Evolutionary conservation across 2,797 vertebrate species (phyloP).

Genomic region (Fundulus diaphanus): DNA sequence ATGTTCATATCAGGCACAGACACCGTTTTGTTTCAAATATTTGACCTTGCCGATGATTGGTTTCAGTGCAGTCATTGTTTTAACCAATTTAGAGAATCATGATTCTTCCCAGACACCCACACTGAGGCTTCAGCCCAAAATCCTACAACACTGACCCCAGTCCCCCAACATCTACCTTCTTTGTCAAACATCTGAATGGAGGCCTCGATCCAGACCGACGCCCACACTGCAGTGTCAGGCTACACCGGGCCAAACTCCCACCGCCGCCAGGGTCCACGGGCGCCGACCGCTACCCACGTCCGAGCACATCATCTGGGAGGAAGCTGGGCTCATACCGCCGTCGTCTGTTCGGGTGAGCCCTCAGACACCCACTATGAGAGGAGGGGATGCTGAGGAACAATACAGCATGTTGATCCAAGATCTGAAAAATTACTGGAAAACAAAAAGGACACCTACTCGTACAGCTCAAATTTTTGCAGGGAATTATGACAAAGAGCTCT

Average conservation of each 20-base stretch:
- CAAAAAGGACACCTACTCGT: slow-evolving; percentile 61
- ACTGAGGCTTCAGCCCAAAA: slow-evolving; percentile 13
- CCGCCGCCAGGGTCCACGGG: slow-evolving; percentile 56
- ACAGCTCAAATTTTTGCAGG: slow-evolving; percentile 12
- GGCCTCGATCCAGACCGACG: slow-evolving; percentile 34
- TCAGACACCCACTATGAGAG: slow-evolving; percentile 57
- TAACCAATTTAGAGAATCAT: background rate
- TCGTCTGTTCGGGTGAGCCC: slow-evolving; percentile 79
- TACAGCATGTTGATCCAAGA: slow-evolving; percentile 37
- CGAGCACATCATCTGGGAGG: slow-evolving; percentile 74
- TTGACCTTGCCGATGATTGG: background rate
- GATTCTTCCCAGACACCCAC: slow-evolving; percentile 3
- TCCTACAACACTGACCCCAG: slow-evolving; percentile 5
- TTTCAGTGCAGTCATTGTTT: background rate
- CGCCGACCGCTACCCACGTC: slow-evolving; percentile 69
- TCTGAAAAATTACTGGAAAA: slow-evolving; percentile 43
- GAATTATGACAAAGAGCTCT: slow-evolving; percentile 10
- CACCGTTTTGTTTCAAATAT: background rate
- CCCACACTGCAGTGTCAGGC: slow-evolving; percentile 48
- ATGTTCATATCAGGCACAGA: background rate
- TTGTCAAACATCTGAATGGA: slow-evolving; percentile 14
- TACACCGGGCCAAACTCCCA: slow-evolving; percentile 59
- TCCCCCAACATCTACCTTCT: slow-evolving; percentile 21
- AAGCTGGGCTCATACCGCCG: slow-evolving; percentile 64
- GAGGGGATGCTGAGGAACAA: slow-evolving; percentile 59